Evolutionary conservation across 2,797 vertebrate species (phyloP).

Genomic region (Danio jaintianensis): DNA sequence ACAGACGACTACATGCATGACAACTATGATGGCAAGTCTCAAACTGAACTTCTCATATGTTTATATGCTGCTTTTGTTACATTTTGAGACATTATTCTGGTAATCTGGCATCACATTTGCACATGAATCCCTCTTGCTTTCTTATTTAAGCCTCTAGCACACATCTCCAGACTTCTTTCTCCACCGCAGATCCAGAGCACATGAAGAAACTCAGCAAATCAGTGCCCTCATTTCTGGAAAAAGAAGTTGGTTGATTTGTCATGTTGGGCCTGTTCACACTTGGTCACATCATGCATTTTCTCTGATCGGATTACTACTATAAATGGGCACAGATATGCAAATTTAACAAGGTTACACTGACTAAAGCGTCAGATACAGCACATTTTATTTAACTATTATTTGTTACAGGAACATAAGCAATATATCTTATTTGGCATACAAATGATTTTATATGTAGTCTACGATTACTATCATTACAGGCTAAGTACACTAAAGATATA

Average conservation of each 20-base stretch:
- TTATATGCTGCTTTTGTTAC: neutral
- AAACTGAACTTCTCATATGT: neutral
- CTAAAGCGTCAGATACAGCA: no score
- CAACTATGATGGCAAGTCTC: conserved; percentile 83
- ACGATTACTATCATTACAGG: no score
- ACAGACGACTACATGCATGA: conserved; percentile 79
- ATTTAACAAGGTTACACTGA: no score
- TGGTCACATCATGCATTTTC: no score
- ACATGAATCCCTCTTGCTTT: neutral
- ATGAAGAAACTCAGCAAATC: conserved; percentile 95
- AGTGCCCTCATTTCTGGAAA: conserved; percentile 88
- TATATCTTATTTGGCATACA: no score
- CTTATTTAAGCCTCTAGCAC: conserved; percentile 79
- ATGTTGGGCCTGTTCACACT: no score
- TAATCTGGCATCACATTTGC: neutral
- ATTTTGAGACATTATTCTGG: conserved; percentile 36
- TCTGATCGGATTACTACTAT: no score
- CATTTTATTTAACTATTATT: no score
- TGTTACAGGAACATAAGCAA: no score
- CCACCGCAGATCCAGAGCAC: conserved; percentile 82
- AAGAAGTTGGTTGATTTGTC: conserved; percentile 81
- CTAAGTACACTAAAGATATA: no score
- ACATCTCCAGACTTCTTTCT: conserved; percentile 75
- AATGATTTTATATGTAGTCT: no score
- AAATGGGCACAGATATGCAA: no score